A percentile compares a stretch with the other conserved stretches of the same genome.
Conservation (phyloP, 2,113 vertebrate genomes). For the Asarcornis scutulata region DNA sequence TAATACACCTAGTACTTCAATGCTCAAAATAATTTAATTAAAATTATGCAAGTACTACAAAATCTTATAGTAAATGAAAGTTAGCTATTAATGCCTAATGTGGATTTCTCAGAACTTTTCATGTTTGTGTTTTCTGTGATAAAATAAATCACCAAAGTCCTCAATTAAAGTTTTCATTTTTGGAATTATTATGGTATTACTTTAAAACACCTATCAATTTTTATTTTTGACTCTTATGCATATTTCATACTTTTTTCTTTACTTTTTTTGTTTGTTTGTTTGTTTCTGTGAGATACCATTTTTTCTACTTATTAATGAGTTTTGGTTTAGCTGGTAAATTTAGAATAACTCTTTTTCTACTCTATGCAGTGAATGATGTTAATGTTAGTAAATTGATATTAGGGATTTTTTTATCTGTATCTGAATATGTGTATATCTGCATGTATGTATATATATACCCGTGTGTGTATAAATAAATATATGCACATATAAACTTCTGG, state of each 20-base stretch:
- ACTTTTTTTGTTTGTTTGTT: not conserved
- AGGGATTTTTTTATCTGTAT: not conserved
- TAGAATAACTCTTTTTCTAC: not conserved
- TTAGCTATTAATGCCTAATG: not conserved
- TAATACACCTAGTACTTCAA: not conserved
- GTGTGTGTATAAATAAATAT: not conserved
- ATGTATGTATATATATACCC: not conserved
- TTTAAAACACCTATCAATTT: not conserved
- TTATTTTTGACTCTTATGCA: not conserved
- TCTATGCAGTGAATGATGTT: not conserved
- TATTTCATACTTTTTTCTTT: not conserved
- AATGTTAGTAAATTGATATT: not conserved
- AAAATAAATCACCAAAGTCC: not conserved
- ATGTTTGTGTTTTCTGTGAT: not conserved
- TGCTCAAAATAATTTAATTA: not conserved
- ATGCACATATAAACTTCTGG: not conserved
- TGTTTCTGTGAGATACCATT: accelerated
- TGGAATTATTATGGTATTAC: not conserved
- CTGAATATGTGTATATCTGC: not conserved
- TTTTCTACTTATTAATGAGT: not conserved
- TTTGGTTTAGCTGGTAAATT: not conserved
- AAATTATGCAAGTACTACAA: not conserved
- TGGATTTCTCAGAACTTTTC: not conserved
- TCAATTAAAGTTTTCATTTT: not conserved
- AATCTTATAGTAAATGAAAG: not conserved